Conservation (phyloP, 2,888 invertebrate species). For the Platypus cylindrus region DNA sequence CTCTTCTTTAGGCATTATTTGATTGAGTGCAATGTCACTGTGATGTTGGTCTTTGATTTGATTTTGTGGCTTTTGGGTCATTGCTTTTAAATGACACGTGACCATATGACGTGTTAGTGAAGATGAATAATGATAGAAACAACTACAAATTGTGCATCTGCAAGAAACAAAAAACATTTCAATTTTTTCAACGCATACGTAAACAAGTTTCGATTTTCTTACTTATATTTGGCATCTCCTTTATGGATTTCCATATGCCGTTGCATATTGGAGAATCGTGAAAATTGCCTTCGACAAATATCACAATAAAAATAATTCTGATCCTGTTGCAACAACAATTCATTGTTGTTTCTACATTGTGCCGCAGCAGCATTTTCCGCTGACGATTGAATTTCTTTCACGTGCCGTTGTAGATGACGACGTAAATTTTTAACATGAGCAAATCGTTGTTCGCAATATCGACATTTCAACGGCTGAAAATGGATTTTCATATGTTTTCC, state of each 20-base stretch:
- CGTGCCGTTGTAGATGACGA: conserved; percentile 2
- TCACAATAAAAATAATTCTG: conserved; percentile 18
- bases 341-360: not conserved
- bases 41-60: too few relatives aligned
- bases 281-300: conserved; percentile 28
- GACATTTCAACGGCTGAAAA: conserved; percentile 3
- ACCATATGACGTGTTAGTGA: conserved; percentile 32
- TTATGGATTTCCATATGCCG: conserved; percentile 29
- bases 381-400: too few relatives aligned
- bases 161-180: conserved; percentile 9
- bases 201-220: too few relatives aligned
- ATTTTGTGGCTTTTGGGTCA: conserved; percentile 1
- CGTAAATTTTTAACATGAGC: conserved; percentile 1
- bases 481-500: conserved; percentile 10
- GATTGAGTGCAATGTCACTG: too few relatives aligned
- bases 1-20: too few relatives aligned
- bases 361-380: not conserved
- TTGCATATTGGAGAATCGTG: conserved; percentile 28
- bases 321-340: not conserved
- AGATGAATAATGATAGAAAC: conserved; percentile 30
- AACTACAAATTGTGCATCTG: conserved; percentile 30
- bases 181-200: too few relatives aligned
- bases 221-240: conserved; percentile 22
- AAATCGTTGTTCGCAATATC: conserved; percentile 2
- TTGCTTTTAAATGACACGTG: conserved; percentile 24